Percentiles rank a stretch among this genome's conserved stretches.
Conservation (phyloP, 2,888 invertebrate genomes). For the Limnephilus rhombicus region DNA sequence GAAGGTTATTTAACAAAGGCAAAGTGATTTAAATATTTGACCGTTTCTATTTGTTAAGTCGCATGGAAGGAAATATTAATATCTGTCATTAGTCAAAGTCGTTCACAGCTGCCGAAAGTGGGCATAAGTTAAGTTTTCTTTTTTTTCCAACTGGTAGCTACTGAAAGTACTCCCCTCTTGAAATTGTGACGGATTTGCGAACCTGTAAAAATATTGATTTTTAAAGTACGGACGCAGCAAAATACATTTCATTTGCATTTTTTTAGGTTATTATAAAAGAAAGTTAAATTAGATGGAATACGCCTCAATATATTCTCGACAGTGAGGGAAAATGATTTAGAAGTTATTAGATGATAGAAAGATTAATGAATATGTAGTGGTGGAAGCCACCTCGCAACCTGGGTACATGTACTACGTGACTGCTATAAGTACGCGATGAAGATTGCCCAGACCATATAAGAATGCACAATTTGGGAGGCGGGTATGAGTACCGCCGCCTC, state of each 20-base stretch:
- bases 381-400: not conserved
- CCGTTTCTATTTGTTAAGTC: conserved; percentile 54
- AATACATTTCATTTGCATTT: not conserved
- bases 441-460: too few species aligned
- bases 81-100: conserved; percentile 78
- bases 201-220: conserved; percentile 24
- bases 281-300: not conserved
- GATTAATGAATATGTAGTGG: not conserved
- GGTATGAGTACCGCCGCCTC: too few species aligned
- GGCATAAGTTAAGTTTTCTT: conserved; percentile 63
- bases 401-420: not conserved
- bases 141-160: conserved; percentile 52
- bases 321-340: not conserved
- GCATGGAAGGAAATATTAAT: conserved; percentile 71
- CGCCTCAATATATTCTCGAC: not conserved
- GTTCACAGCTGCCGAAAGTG: conserved; percentile 73
- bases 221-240: not conserved
- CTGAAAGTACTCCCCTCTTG: conserved; percentile 1
- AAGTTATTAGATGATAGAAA: not conserved
- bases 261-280: not conserved
- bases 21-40: conserved; percentile 63
- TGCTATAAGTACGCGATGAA: not conserved
- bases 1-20: conserved; percentile 57
- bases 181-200: conserved; percentile 19
- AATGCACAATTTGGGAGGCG: too few species aligned